A percentile compares a stretch with the other conserved stretches of the same genome.
phyloP scores from a whole-genome alignment of 2,113 vertebrate genomes.

The Sander vitreus region DNA sequence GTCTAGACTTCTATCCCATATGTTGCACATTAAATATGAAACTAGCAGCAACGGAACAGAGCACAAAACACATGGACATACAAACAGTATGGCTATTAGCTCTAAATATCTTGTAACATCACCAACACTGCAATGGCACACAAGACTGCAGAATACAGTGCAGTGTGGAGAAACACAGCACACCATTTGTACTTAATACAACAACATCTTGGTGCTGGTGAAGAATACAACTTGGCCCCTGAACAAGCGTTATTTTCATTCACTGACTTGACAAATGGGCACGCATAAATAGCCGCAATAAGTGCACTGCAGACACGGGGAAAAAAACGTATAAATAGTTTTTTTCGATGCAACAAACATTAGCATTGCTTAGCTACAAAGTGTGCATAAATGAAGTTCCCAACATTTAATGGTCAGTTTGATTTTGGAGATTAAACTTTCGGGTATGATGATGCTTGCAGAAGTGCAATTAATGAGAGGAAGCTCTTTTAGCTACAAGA shows the following conservation, averaged over 20 bases:
- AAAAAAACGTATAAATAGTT: constrained; percentile 49
- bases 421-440: constrained; percentile 28
- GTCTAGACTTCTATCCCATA: constrained; percentile 60
- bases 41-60: constrained; percentile 69
- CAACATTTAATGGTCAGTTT: constrained; percentile 4
- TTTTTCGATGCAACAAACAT: constrained; percentile 50
- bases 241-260: constrained; percentile 51
- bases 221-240: constrained; percentile 51
- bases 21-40: constrained; percentile 73
- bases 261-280: constrained; percentile 48
- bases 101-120: constrained; percentile 40
- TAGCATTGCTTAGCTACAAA: constrained; percentile 46
- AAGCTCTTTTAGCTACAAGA: constrained; percentile 51
- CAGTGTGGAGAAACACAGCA: constrained; percentile 45
- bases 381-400: constrained; percentile 45
- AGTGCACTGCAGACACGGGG: constrained; percentile 45
- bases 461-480: constrained; percentile 51
- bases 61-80: constrained; percentile 55
- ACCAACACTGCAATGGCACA: constrained; percentile 61
- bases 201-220: constrained; percentile 56
- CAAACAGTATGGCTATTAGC: constrained; percentile 44
- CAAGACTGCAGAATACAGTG: constrained; percentile 40
- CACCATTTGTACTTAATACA: constrained; percentile 52
- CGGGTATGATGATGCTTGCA: constrained; percentile 36
- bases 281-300: constrained; percentile 49